Percentiles rank a stretch among this genome's conserved stretches.
Conservation (phyloP, 2,888 invertebrate species). For the Drosophila multiciliata region DNA sequence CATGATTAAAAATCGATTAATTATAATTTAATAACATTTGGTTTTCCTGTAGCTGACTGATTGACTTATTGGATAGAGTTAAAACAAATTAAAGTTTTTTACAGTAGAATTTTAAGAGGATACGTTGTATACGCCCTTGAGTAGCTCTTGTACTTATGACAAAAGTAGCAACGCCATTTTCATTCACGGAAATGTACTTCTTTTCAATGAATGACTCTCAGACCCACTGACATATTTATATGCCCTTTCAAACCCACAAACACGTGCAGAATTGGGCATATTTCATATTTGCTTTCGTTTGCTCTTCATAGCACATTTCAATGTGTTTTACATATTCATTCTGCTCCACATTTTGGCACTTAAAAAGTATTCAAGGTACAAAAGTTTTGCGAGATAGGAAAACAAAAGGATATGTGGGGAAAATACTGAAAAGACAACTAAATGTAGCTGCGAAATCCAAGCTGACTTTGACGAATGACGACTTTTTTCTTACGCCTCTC, state of each 20-base stretch:
- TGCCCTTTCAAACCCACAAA: conserved; percentile 18
- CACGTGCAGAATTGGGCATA: conserved; percentile 42
- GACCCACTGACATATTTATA: conserved; percentile 48
- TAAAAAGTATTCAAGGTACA: conserved; percentile 74
- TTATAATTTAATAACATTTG: conserved; percentile 59
- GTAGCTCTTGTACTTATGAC: background rate
- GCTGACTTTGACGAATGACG: conserved; percentile 30
- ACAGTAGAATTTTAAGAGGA: background rate
- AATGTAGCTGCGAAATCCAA: conserved; percentile 33
- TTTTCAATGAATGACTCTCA: conserved; percentile 37
- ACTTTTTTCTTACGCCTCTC: background rate
- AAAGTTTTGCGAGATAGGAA: conserved; percentile 57
- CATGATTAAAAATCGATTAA: conserved; percentile 69
- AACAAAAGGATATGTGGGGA: conserved; percentile 44
- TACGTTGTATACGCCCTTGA: background rate
- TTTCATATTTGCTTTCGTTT: conserved; percentile 44
- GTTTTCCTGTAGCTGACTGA: background rate
- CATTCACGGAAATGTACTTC: conserved; percentile 1
- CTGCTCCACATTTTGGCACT: conserved; percentile 71
- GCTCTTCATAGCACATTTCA: conserved; percentile 70
- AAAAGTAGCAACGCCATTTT: background rate
- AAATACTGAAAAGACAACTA: conserved; percentile 25
- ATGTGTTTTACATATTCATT: conserved; percentile 68
- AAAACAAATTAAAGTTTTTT: background rate
- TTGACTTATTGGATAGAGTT: background rate